Conservation (phyloP, 2,113 vertebrate genomes). For the Malurus cyaneus region DNA sequence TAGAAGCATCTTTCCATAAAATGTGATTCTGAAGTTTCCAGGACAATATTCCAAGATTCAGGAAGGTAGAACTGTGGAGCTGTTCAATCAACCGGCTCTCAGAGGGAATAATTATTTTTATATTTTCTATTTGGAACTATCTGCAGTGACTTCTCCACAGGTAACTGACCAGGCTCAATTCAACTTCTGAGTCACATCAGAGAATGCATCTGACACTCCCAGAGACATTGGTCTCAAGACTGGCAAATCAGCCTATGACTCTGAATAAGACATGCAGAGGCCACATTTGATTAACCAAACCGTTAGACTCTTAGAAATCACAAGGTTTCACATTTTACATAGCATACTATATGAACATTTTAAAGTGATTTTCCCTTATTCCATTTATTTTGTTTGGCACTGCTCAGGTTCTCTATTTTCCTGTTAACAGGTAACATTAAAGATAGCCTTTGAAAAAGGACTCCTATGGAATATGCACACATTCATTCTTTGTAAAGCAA, state of each 20-base stretch:
- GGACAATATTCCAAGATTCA: background rate
- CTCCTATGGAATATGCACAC: slow-evolving; percentile 5
- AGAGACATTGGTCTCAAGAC: background rate
- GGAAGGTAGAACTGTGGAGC: background rate
- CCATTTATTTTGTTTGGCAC: background rate
- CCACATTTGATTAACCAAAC: background rate
- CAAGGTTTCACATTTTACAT: background rate
- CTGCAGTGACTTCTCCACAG: background rate
- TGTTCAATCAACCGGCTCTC: background rate
- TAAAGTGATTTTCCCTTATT: background rate
- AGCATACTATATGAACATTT: background rate
- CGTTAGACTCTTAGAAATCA: background rate
- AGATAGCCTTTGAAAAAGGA: slow-evolving; percentile 12
- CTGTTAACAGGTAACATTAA: slow-evolving; percentile 29
- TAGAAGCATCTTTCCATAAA: background rate
- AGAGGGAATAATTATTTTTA: background rate
- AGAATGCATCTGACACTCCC: background rate
- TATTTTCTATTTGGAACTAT: background rate
- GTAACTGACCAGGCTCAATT: background rate
- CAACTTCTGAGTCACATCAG: background rate
- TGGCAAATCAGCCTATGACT: background rate
- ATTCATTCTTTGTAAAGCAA: slow-evolving; percentile 2
- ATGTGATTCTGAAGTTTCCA: background rate
- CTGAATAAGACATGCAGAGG: background rate
- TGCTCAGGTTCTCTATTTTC: background rate